These are phyloP conservation scores for Cylindroiulus punctatus DNA, from an alignment of 2,888 invertebrate genomes.

Conservation along the genomic window DNA sequence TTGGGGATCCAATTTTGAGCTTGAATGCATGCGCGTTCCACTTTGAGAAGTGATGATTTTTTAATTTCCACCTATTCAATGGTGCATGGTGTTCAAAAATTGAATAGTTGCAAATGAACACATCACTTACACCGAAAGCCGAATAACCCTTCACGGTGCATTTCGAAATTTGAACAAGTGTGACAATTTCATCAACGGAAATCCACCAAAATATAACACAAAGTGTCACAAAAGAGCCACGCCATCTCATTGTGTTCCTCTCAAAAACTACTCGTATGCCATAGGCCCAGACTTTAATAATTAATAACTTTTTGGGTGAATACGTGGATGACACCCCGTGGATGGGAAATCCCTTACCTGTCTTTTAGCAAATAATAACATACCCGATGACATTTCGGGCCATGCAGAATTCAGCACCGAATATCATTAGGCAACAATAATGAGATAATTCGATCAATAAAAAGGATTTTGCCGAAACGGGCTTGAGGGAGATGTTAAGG, in stretches of 20 bases:
- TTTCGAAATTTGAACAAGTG: background rate
- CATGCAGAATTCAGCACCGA: background rate
- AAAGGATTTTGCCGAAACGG: background rate
- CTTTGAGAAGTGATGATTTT: no score
- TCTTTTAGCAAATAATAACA: background rate
- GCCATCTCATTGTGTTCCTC: background rate
- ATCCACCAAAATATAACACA: background rate
- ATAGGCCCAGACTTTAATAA: background rate
- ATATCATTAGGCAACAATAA: background rate
- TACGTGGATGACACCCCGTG: background rate
- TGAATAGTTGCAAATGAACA: slow-evolving; percentile 5
- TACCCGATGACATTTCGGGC: background rate
- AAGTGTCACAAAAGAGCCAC: background rate
- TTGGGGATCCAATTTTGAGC: background rate
- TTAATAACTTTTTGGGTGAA: slow-evolving; percentile 5
- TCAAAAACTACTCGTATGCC: background rate
- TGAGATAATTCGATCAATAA: background rate
- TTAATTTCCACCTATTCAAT: background rate
- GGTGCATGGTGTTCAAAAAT: background rate
- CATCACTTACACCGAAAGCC: background rate
- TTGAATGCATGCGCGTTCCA: background rate
- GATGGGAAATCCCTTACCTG: slow-evolving; percentile 37
- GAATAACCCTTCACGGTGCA: background rate
- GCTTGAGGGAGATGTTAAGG: slow-evolving; percentile 6
- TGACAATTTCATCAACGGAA: background rate